These are phyloP conservation scores for Congeria kusceri DNA, from an alignment of 2,888 invertebrate genomes.

Conservation along the genomic window DNA sequence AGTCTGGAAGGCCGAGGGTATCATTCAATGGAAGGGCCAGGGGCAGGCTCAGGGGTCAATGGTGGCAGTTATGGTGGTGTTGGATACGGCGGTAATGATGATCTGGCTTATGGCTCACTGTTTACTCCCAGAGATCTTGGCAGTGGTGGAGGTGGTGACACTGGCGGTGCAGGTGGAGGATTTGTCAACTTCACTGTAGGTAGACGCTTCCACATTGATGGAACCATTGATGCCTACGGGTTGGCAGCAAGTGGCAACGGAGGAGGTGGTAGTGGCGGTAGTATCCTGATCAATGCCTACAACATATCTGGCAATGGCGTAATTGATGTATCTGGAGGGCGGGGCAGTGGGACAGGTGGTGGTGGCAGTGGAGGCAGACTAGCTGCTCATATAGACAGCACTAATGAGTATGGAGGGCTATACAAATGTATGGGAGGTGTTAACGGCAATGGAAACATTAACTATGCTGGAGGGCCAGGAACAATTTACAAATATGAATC, in stretches of 20 bases:
- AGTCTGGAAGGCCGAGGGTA: conserved; percentile 70
- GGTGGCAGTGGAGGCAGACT: conserved; percentile 78
- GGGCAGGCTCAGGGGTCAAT: conserved; percentile 54
- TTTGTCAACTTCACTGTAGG: conserved; percentile 72
- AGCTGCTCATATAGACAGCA: conserved; percentile 66
- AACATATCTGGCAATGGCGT: conserved; percentile 75
- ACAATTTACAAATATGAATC: conserved; percentile 79
- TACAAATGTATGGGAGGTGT: conserved; percentile 71
- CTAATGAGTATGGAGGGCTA: conserved; percentile 71
- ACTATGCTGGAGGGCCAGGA: conserved; percentile 75
- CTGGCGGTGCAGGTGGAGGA: conserved; percentile 73
- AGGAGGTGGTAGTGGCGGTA: conserved; percentile 76
- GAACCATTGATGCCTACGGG: conserved; percentile 68
- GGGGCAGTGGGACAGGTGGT: conserved; percentile 62
- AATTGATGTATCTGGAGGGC: conserved; percentile 74
- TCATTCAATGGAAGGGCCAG: conserved; percentile 58
- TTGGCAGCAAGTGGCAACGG: conserved; percentile 37
- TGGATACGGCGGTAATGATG: conserved; percentile 60
- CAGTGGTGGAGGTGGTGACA: conserved; percentile 72
- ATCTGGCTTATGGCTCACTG: conserved; percentile 72
- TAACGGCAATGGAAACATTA: conserved; percentile 39
- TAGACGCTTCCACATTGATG: conserved; percentile 70
- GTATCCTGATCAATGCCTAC: conserved; percentile 71
- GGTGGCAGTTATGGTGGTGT: conserved; percentile 75
- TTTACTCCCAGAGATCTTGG: conserved; percentile 71